Base-by-base conservation (phyloP, 2,797 vertebrate genomes). In the Amphiprion clarkii region DNA sequence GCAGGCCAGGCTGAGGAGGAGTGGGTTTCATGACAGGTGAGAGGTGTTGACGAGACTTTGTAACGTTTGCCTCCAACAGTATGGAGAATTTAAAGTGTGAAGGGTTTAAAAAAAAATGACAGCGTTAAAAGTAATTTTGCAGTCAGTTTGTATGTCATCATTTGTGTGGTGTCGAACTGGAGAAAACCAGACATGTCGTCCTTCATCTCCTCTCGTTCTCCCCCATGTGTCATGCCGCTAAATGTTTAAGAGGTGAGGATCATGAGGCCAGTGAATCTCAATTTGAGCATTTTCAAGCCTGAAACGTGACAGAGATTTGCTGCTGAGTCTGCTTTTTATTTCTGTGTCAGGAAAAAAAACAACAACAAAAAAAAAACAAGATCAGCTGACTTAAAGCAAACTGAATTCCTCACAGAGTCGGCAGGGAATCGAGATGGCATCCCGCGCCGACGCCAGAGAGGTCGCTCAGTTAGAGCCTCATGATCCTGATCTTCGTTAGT, bases 401-500 rank as follows among this genome's bases (percentile, higher is more conserved):
- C 23, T 52, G 40, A 75, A 48, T 44, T 67, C 31, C 23, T 74
- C 46, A 55, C 21, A 52, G 65, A 57, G 59, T 71, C 29, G 23
- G 48, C 31, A 53, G 71, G 64, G 49, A 53, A 17, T 25, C 0
- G 1, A 61, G 65, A 29, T n/a, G 5, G 14, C 52, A 0, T 79
- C 44, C 2, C n/a, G 39, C n/a, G 53, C 53, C 33, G 55, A 61
- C 53, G 36, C 55, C 58, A 71, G 23, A 63, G 56, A 54, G 40
- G 46, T 14, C 61, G 46, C 19, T 83, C 71, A 54, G 44, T 76
- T 31, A 13, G 68, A 31, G 68, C 80, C 79, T 87, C 80, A 27
- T 82, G 79, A 87, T 85, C 77, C 67, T 53, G 29, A 62, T 81
- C 82, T 69, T 78, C 10, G 10, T 75, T 76, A 74, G 77, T 86